Evolutionary conservation across 23 tunicate genomes (phyloP).

Genomic region (Phallusia fumigata): DNA sequence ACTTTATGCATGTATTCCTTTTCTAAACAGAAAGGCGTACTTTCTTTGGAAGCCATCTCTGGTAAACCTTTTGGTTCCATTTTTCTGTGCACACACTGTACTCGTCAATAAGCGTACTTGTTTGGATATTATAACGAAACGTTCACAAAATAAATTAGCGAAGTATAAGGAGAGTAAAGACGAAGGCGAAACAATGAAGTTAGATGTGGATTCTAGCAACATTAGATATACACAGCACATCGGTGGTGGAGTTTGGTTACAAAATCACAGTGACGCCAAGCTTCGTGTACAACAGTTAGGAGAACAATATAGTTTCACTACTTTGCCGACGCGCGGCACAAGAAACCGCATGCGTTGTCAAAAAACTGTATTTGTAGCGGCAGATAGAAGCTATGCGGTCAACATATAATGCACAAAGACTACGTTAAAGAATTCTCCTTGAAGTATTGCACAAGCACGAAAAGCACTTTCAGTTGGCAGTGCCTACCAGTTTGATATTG

Average conservation of each 20-base stretch:
- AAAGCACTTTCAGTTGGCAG: neutral
- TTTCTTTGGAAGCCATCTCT: too few species aligned
- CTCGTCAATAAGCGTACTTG: neutral
- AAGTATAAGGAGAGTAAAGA: neutral
- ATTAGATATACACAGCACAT: too few species aligned
- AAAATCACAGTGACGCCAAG: conserved; percentile 2
- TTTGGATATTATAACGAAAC: neutral
- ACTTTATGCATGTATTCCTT: too few species aligned
- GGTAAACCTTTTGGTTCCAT: too few species aligned
- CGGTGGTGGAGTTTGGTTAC: neutral
- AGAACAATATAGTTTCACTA: neutral
- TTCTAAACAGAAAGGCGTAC: too few species aligned
- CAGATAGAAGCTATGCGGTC: neutral
- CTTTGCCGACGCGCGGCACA: neutral
- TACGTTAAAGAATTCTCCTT: neutral
- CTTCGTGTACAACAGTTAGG: neutral
- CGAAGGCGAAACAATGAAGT: neutral
- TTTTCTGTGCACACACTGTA: too few species aligned
- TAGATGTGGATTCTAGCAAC: neutral
- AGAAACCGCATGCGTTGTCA: neutral
- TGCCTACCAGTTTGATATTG: neutral
- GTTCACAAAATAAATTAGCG: neutral
- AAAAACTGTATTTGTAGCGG: neutral
- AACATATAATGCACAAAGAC: neutral
- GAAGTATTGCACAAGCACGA: neutral